These are phyloP conservation scores for Tetropium fuscum DNA, from an alignment of 2,888 invertebrate species.

Conservation along the genomic window DNA sequence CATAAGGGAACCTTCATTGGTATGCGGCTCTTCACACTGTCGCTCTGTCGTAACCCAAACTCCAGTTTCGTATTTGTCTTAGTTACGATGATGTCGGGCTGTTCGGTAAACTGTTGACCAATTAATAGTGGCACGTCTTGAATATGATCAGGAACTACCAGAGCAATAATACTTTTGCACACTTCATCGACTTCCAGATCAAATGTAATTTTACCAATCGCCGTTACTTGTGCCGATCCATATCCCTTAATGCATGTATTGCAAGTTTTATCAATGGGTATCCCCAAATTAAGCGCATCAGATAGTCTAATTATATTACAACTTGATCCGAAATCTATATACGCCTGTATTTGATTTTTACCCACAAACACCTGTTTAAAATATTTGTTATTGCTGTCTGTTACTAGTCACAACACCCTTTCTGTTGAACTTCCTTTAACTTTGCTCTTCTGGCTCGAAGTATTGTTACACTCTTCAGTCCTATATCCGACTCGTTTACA, in stretches of 20 bases:
- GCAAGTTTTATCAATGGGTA: background rate
- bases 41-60: too few relatives aligned
- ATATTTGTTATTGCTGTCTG: background rate
- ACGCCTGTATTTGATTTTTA: background rate
- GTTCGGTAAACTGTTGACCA: slow-evolving; percentile 36
- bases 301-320: background rate
- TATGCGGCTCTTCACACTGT: too few relatives aligned
- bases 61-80: background rate
- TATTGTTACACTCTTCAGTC: slow-evolving; percentile 9
- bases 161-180: background rate
- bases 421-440: too few relatives aligned
- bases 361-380: background rate
- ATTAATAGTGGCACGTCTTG: slow-evolving; percentile 30
- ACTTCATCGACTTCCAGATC: slow-evolving; percentile 26
- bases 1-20: slow-evolving; percentile 12
- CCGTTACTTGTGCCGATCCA: slow-evolving; percentile 6
- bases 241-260: background rate
- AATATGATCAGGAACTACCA: slow-evolving; percentile 28
- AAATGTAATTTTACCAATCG: slow-evolving; percentile 1
- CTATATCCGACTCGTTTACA: slow-evolving; percentile 5
- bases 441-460: too few relatives aligned
- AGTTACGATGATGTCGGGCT: slow-evolving; percentile 23
- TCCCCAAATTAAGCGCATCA: background rate
- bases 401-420: background rate
- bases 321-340: background rate